Evolutionary conservation across 2,888 invertebrate species (phyloP), one percentile per base, ranked within the genome.

Genomic region (Coelopa pilipes): DNA sequence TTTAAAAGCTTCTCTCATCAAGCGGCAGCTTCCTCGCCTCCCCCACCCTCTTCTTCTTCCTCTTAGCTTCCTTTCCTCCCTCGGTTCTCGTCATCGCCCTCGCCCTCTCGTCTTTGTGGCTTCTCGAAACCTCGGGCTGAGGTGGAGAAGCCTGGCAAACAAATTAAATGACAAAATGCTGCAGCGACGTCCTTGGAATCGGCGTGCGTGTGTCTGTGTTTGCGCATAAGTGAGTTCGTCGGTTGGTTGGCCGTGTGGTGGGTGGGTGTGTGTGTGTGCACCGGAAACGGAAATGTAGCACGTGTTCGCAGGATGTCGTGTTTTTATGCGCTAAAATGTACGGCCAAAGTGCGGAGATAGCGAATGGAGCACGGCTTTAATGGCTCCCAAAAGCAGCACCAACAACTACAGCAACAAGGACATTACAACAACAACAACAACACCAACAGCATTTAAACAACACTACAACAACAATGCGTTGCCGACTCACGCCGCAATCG

Each of bases 251-350:
- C 1, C 5, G 55, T 45, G 34, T 24, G 24, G 7, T 15, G 12
- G 34, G 55, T 10, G 17, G 57, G 53, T 66, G 34, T 19, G 57
- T 60, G 60, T 7, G 69, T 60, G 70, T 55, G 60, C 69, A 73
- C 72, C 81, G 82, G 83, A 82, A 82, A 81, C 82, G 82, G 82
- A 83, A 80, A 82, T 82, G 82, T 81, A 78, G 68, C 78, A 80
- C 79, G 80, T 80, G 80, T 81, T 80, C 76, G 68, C 74, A 66
- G 71, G 71, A 74, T 67, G 70, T 60, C 13, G 66, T 65, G 66
- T 57, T 73, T 34, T 72, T 57, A 45, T 53, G 55, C 19, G 55
- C 15, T 34, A 34, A 34, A 34, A 34, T 34, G 34, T 34, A 34
- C n/a, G 34, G 34, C 34, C 49, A 65, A 65, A 60, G 59, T 60